Conservation (phyloP, 2,113 vertebrate genomes). For the Probosciger aterrimus region DNA sequence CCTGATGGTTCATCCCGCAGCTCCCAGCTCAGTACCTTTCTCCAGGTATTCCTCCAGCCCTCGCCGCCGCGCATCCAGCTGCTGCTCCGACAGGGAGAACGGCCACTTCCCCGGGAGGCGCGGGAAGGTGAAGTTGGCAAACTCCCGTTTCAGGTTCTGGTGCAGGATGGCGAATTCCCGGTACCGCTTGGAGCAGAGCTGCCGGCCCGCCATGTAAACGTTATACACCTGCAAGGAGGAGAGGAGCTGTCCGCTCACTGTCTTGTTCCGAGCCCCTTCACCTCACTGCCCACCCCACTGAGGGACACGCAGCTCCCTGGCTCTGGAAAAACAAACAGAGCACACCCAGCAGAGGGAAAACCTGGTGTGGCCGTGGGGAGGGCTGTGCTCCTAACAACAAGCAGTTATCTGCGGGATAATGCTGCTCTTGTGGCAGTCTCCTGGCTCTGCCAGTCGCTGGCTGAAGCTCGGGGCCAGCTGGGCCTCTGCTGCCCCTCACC, state of each 20-base stretch:
- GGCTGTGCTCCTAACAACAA: neutral
- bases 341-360: neutral
- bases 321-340: neutral
- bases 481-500: neutral
- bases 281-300: neutral
- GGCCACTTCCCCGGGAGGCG: slow-evolving; percentile 97
- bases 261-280: neutral
- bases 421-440: neutral
- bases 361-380: neutral
- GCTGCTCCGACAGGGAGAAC: slow-evolving; percentile 93
- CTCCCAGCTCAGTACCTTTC: slow-evolving; percentile 75
- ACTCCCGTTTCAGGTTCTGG: slow-evolving; percentile 96
- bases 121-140: slow-evolving; percentile 91
- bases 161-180: slow-evolving; percentile 92
- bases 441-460: neutral
- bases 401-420: neutral
- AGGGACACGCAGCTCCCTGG: neutral
- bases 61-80: slow-evolving; percentile 88
- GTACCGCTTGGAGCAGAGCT: slow-evolving; percentile 95
- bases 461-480: neutral
- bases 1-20: neutral
- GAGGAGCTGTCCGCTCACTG: neutral
- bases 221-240: slow-evolving; percentile 74
- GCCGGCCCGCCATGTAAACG: slow-evolving; percentile 94
- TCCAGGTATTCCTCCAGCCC: slow-evolving; percentile 96